Evolutionary conservation across 2,888 invertebrate genomes (phyloP).

Genomic region (Thecocarcelia acutangulata): DNA sequence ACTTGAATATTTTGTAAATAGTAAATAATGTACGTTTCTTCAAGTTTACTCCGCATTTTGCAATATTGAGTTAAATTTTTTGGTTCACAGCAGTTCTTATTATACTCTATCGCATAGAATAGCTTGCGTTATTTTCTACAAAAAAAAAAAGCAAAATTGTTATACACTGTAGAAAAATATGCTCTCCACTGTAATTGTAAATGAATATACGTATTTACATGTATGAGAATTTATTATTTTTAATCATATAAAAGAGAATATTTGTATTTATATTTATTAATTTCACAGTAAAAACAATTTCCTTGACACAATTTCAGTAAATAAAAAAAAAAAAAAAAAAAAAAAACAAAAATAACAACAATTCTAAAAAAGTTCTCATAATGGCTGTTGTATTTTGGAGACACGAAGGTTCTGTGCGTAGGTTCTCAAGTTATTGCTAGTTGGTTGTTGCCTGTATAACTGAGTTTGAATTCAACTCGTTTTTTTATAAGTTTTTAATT

Average conservation of each 20-base stretch:
- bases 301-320: constrained; percentile 77
- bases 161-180: too few species aligned
- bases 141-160: too few species aligned
- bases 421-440: constrained; percentile 65
- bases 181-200: too few species aligned
- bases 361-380: constrained; percentile 56
- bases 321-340: constrained; percentile 25
- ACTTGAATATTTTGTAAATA: too few species aligned
- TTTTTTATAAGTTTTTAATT: constrained; percentile 19
- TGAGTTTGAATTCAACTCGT: constrained; percentile 14
- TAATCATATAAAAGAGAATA: constrained; percentile 45
- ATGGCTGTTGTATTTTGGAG: constrained; percentile 21
- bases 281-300: constrained; percentile 62
- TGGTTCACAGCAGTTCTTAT: too few species aligned
- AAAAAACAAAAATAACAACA: too few species aligned
- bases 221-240: not conserved
- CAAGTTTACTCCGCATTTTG: too few species aligned
- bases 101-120: too few species aligned
- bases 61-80: too few species aligned
- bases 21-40: too few species aligned
- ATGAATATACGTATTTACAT: too few species aligned
- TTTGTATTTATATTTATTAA: constrained; percentile 33
- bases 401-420: constrained; percentile 67
- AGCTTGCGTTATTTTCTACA: too few species aligned
- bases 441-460: constrained; percentile 25